Evolutionary conservation across 1,140 invertebrate genomes (phyloP).

Genomic region (Teleogryllus occipitalis): DNA sequence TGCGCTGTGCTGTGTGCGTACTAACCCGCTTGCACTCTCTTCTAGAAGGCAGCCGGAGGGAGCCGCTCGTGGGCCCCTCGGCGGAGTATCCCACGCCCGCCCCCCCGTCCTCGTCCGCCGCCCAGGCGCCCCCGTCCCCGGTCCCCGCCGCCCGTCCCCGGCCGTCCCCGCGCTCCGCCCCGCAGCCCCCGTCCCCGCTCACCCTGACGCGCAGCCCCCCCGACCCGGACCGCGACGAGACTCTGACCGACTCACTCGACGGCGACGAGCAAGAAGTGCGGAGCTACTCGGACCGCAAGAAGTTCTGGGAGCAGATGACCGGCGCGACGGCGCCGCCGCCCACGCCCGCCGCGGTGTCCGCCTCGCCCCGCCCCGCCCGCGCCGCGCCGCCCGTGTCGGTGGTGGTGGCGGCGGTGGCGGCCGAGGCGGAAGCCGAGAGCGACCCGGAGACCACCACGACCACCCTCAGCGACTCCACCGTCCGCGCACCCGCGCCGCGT

Average conservation of each 20-base stretch:
- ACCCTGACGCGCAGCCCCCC: slow-evolving; percentile 8
- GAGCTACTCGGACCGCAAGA: slow-evolving; percentile 38
- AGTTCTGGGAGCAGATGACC: slow-evolving; percentile 42
- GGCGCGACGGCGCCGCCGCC: slow-evolving; percentile 27
- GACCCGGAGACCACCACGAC: slow-evolving; percentile 25
- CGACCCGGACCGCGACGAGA: too few species aligned
- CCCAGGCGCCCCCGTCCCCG: slow-evolving; percentile 30
- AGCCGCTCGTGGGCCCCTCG: slow-evolving; percentile 27
- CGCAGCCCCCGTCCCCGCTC: slow-evolving; percentile 15
- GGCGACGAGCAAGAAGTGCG: slow-evolving; percentile 27
- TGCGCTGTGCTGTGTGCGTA: slow-evolving; percentile 29
- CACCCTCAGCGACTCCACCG: slow-evolving; percentile 26
- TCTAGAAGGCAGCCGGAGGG: slow-evolving; percentile 33
- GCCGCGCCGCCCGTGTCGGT: slow-evolving; percentile 36
- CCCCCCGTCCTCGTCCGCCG: slow-evolving; percentile 18
- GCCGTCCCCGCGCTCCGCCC: slow-evolving; percentile 20
- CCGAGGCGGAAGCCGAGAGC: slow-evolving; percentile 24
- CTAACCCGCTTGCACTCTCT: slow-evolving; percentile 36
- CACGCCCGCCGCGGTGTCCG: slow-evolving; percentile 39
- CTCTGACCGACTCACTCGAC: slow-evolving; percentile 18
- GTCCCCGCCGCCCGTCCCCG: slow-evolving; percentile 26
- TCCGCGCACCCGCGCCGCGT: slow-evolving; percentile 19
- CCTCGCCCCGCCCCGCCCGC: slow-evolving; percentile 28
- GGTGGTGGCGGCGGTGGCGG: background rate
- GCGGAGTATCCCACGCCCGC: slow-evolving; percentile 20